Percentiles rank a stretch among this genome's conserved stretches.
These are phyloP conservation scores for Phocoena sinus DNA, from an alignment of 2,113 vertebrate species.

Conservation along the genomic window DNA sequence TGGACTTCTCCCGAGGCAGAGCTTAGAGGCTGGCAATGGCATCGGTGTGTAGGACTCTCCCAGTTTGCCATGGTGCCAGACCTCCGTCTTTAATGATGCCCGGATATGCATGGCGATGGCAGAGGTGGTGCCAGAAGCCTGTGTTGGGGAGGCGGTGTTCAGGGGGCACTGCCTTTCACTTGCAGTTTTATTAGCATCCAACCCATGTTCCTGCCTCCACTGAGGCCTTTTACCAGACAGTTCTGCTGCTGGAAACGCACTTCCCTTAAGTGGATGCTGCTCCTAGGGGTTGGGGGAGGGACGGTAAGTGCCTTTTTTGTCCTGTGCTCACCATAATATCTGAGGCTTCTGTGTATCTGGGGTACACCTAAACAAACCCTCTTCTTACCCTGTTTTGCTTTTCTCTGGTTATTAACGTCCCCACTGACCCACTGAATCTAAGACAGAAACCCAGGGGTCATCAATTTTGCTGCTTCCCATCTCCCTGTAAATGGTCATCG, in stretches of 20 bases:
- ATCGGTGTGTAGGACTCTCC: neutral
- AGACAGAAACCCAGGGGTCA: neutral
- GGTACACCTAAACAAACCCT: neutral
- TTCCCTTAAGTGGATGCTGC: neutral
- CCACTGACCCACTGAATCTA: neutral
- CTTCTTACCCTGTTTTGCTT: neutral
- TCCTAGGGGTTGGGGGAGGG: neutral
- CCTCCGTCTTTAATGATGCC: neutral
- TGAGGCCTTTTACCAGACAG: neutral
- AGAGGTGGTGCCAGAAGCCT: neutral
- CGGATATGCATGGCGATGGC: fast-evolving
- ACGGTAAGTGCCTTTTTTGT: neutral
- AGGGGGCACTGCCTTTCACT: neutral
- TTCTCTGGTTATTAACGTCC: neutral
- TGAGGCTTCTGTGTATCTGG: neutral
- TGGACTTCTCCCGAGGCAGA: neutral
- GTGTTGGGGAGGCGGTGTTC: neutral
- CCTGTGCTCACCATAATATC: neutral
- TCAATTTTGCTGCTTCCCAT: neutral
- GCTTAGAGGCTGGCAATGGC: fast-evolving
- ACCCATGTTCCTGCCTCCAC: neutral
- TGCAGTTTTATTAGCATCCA: neutral
- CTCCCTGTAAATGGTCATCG: neutral
- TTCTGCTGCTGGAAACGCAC: neutral
- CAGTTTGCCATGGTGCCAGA: neutral